These are phyloP conservation scores for Neoitamus cyanurus DNA, from an alignment of 2,888 invertebrate species.

Conservation along the genomic window DNA sequence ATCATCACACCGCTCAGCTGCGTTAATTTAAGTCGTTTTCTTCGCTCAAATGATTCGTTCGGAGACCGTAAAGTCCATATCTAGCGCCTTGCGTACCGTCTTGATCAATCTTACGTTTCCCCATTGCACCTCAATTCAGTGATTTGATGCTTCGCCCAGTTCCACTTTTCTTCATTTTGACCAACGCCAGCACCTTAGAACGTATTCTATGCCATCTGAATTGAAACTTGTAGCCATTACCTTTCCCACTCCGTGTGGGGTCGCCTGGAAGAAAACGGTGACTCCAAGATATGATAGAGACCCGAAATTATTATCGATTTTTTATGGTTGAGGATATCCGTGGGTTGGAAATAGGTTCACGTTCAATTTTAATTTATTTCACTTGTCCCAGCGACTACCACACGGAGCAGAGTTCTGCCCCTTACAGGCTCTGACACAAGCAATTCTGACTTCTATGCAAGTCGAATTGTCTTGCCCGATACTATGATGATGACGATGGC, in stretches of 20 bases:
- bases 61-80: no score
- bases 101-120: background rate
- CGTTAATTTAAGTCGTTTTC: background rate
- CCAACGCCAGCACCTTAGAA: background rate
- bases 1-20: background rate
- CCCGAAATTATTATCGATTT: conserved; percentile 19
- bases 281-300: background rate
- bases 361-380: conserved; percentile 5
- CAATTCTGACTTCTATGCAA: background rate
- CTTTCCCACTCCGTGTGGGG: background rate
- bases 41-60: background rate
- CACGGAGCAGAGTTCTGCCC: background rate
- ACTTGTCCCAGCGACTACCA: background rate
- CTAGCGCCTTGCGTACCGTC: background rate
- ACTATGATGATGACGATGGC: background rate
- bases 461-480: background rate
- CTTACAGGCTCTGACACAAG: background rate
- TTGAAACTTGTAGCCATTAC: background rate
- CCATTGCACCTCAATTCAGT: background rate
- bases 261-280: background rate
- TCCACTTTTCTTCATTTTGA: background rate
- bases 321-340: conserved; percentile 7
- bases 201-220: background rate
- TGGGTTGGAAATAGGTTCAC: conserved; percentile 17
- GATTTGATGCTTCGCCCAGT: background rate